Evolutionary conservation across 2,113 vertebrate species (phyloP).

Genomic region (Marcusenius ussheri): DNA sequence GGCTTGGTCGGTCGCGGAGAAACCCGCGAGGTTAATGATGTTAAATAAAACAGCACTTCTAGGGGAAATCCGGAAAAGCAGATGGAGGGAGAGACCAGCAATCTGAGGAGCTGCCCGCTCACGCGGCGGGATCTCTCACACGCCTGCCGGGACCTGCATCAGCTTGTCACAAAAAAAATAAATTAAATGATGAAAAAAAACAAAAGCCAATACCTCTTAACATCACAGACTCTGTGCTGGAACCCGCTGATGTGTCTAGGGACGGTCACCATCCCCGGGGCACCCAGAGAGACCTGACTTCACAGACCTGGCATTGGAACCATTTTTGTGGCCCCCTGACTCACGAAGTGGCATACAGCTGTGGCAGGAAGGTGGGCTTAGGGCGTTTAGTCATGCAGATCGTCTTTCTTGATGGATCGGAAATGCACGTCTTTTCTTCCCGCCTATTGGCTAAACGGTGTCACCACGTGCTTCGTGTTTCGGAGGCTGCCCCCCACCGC

Average conservation of each 20-base stretch:
- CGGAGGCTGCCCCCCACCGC: neutral
- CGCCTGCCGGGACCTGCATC: neutral
- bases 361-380: neutral
- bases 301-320: neutral
- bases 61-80: neutral
- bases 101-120: neutral
- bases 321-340: neutral
- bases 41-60: neutral
- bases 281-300: neutral
- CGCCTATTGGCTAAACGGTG: neutral
- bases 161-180: neutral
- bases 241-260: neutral
- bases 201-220: neutral
- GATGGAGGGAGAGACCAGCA: neutral
- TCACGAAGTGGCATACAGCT: neutral
- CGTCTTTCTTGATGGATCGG: neutral
- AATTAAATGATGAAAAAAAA: neutral
- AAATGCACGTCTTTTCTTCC: neutral
- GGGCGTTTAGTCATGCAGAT: neutral
- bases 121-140: neutral
- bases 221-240: neutral
- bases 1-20: neutral
- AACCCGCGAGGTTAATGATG: neutral
- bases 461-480: neutral
- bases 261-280: too few species aligned